These are phyloP conservation scores for Rhodophaea formosa DNA, from an alignment of 2,888 invertebrate genomes.

Conservation along the genomic window DNA sequence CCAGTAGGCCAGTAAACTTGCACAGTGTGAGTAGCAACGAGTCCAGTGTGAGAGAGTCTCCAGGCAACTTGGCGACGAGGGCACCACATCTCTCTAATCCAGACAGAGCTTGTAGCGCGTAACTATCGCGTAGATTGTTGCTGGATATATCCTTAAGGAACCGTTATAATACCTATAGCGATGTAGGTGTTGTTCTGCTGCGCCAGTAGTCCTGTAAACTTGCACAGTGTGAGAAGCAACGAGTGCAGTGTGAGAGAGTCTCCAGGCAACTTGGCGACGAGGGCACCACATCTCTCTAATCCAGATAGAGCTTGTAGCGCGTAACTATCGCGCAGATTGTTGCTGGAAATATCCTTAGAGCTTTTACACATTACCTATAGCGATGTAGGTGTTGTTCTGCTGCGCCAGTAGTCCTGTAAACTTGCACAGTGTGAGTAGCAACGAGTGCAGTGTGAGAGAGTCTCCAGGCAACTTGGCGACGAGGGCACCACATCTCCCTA, in stretches of 20 bases:
- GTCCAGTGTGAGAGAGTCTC: constrained; percentile 89
- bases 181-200: constrained; percentile 49
- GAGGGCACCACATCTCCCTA: constrained; percentile 90
- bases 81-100: constrained; percentile 92
- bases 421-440: constrained; percentile 96
- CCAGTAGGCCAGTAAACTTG: constrained; percentile 94
- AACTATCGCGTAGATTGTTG: no score
- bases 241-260: constrained; percentile 91
- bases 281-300: constrained; percentile 90
- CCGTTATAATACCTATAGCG: constrained; percentile 50
- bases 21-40: constrained; percentile 95
- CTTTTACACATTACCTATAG: constrained; percentile 52
- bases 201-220: constrained; percentile 92
- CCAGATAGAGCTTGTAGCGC: constrained; percentile 83
- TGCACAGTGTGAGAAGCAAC: constrained; percentile 94
- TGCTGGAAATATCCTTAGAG: no score
- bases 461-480: constrained; percentile 85
- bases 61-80: constrained; percentile 85
- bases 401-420: constrained; percentile 91
- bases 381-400: constrained; percentile 38
- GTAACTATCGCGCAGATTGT: no score
- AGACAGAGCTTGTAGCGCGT: constrained; percentile 76
- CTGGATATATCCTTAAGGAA: constrained; percentile 17
- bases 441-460: constrained; percentile 91
- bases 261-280: constrained; percentile 85